Conservation (phyloP, 2,113 vertebrate genomes). For the Calidris pygmaea region DNA sequence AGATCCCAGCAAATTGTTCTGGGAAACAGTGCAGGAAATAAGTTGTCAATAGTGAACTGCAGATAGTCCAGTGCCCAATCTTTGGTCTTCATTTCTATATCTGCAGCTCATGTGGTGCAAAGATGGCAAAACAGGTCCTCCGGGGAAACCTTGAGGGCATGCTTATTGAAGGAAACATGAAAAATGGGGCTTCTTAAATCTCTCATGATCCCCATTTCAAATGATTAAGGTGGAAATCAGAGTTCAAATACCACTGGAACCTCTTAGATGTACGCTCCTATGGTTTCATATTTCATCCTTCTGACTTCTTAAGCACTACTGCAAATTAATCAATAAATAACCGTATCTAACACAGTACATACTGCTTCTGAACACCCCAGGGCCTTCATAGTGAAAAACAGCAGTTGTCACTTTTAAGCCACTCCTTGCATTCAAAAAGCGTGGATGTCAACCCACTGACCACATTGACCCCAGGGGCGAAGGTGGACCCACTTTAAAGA, state of each 20-base stretch:
- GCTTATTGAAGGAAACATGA: not conserved
- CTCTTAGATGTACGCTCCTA: not conserved
- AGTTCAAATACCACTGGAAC: not conserved
- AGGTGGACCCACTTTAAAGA: not conserved
- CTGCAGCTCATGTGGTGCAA: not conserved
- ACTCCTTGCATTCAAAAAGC: not conserved
- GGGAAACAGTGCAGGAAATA: not conserved
- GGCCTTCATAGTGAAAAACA: not conserved
- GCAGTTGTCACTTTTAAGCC: not conserved
- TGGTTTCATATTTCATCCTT: not conserved
- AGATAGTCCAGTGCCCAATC: not conserved
- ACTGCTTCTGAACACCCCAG: not conserved
- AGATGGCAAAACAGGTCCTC: not conserved
- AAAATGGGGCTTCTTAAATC: not conserved
- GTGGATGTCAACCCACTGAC: not conserved
- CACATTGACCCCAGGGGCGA: rapidly evolving
- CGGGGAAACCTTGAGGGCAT: not conserved
- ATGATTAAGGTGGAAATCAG: not conserved
- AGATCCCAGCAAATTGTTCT: not conserved
- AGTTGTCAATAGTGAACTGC: not conserved
- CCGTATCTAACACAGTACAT: not conserved
- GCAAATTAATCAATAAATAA: not conserved
- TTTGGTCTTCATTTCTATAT: not conserved
- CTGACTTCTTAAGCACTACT: not conserved
- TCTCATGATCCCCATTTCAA: not conserved